A percentile compares a stretch with the other conserved stretches of the same genome.
phyloP scores from a whole-genome alignment of 2,888 invertebrate species.

The Oconnorella tubifera region DNA sequence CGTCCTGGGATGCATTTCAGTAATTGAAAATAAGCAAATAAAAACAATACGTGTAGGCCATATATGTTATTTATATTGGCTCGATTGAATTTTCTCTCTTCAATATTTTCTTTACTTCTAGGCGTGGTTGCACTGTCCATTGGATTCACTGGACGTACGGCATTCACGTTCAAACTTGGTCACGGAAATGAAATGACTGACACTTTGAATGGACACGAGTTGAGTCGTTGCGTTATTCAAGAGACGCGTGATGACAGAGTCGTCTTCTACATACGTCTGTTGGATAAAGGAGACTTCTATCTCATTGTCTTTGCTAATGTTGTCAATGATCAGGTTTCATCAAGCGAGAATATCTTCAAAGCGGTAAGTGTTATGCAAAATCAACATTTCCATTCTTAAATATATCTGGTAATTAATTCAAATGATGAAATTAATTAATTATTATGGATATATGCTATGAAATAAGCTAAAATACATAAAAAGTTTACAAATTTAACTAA shows the following conservation, averaged over 20 bases:
- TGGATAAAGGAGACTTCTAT: slow-evolving; percentile 23
- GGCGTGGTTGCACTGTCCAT: slow-evolving; percentile 52
- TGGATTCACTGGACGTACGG: slow-evolving; percentile 51
- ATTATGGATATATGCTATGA: no score
- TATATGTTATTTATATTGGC: no score
- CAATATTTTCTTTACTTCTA: no score
- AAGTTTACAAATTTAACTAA: no score
- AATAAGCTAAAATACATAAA: no score
- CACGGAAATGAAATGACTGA: slow-evolving; percentile 48
- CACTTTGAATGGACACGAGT: slow-evolving; percentile 42
- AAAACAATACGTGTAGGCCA: no score
- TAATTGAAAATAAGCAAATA: no score
- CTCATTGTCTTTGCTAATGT: slow-evolving; percentile 51
- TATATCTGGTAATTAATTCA: no score
- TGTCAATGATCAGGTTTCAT: slow-evolving; percentile 44
- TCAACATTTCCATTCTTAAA: no score
- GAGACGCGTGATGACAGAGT: slow-evolving; percentile 52
- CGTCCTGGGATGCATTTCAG: no score
- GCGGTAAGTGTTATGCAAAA: slow-evolving; percentile 33
- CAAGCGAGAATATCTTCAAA: slow-evolving; percentile 51
- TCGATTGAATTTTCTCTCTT: no score
- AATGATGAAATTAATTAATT: no score
- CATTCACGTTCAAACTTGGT: slow-evolving; percentile 55
- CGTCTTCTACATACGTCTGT: slow-evolving; percentile 39
- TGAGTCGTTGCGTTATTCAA: slow-evolving; percentile 52